Conservation (phyloP, 1,140 invertebrate species). For the Samia ricini region DNA sequence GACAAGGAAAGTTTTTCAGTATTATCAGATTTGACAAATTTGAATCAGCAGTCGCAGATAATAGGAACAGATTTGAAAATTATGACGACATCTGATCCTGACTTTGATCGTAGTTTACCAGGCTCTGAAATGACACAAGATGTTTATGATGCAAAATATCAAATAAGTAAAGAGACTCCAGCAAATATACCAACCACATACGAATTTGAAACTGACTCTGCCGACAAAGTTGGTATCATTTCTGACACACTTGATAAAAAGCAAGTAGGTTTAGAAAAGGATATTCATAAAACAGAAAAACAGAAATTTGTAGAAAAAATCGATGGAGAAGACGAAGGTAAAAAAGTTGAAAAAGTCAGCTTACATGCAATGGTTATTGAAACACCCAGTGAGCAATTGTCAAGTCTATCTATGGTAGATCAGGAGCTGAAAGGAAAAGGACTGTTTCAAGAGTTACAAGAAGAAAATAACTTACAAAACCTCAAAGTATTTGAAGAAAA, state of each 20-base stretch:
- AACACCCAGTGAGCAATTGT: neutral
- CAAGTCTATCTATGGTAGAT: neutral
- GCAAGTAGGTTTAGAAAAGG: constrained; percentile 61
- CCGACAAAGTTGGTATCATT: constrained; percentile 29
- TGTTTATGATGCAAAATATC: constrained; percentile 2
- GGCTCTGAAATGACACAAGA: constrained; percentile 43
- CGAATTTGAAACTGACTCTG: neutral
- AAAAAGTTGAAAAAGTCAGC: neutral
- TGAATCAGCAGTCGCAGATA: neutral
- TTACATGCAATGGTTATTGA: too few species aligned
- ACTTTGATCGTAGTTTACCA: constrained; percentile 20
- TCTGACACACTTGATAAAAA: constrained; percentile 62
- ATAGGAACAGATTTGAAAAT: neutral
- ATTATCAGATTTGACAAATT: neutral
- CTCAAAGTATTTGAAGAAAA: neutral
- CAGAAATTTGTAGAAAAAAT: constrained; percentile 16
- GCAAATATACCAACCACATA: neutral
- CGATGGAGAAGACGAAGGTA: constrained; percentile 32
- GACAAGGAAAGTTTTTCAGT: neutral
- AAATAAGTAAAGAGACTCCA: neutral
- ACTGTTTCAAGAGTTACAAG: neutral
- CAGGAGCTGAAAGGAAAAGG: neutral
- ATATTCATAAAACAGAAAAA: constrained; percentile 32
- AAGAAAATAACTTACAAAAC: neutral
- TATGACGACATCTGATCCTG: constrained; percentile 2